Conservation (phyloP, 2,113 vertebrate species). For the Mus pahari region DNA sequence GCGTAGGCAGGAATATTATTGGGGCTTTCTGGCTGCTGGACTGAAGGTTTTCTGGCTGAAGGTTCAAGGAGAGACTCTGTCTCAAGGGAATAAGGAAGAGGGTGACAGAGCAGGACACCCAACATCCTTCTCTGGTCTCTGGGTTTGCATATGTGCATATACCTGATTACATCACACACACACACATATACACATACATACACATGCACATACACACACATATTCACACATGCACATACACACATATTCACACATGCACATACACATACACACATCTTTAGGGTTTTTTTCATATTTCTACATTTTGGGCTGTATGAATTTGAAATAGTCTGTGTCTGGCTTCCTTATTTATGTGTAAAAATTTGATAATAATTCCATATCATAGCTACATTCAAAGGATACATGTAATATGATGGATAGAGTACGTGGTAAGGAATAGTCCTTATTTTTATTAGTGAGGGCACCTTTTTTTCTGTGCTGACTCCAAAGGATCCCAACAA, state of each 20-base stretch:
- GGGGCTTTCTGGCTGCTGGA: neutral
- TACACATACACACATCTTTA: neutral
- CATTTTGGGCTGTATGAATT: neutral
- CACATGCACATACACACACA: neutral
- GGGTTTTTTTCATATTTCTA: neutral
- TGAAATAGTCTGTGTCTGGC: neutral
- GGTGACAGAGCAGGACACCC: too few species aligned
- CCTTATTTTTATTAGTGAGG: neutral
- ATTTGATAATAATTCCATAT: neutral
- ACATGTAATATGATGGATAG: neutral
- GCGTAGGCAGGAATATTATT: neutral
- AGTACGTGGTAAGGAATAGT: neutral
- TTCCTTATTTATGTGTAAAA: neutral
- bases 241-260: neutral
- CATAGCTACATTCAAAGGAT: neutral
- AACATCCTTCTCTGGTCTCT: too few species aligned
- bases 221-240: neutral
- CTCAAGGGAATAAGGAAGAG: neutral
- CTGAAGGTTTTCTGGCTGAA: too few species aligned
- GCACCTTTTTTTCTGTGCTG: neutral
- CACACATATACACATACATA: neutral
- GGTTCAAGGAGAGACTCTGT: neutral
- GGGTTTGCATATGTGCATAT: neutral
- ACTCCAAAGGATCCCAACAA: neutral
- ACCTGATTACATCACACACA: too few species aligned